Evolutionary conservation across 2,888 invertebrate genomes (phyloP).

Genomic region (Morpho deidamia): DNA sequence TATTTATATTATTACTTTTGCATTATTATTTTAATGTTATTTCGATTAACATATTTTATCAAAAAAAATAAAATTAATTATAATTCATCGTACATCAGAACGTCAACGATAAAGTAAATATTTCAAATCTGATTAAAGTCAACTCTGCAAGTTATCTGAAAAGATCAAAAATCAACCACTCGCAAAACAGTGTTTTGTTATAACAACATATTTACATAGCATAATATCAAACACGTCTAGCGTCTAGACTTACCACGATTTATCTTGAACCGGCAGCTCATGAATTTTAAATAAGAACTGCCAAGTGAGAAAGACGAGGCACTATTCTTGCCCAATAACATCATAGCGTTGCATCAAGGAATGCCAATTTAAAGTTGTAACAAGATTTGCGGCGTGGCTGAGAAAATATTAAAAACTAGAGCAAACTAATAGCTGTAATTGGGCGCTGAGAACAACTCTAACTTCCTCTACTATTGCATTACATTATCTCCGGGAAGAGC

Average conservation of each 20-base stretch:
- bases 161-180: too few relatives aligned
- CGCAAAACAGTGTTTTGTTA: not conserved
- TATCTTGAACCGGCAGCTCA: slow-evolving; percentile 34
- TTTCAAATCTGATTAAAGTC: too few relatives aligned
- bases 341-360: slow-evolving; percentile 73
- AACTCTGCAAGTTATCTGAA: too few relatives aligned
- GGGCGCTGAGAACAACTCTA: slow-evolving; percentile 64
- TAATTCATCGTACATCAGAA: too few relatives aligned
- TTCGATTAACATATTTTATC: too few relatives aligned
- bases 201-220: slow-evolving; percentile 14
- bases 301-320: slow-evolving; percentile 16
- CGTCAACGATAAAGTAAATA: too few relatives aligned
- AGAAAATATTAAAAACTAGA: slow-evolving; percentile 73
- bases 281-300: slow-evolving; percentile 73
- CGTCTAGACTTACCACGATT: slow-evolving; percentile 8
- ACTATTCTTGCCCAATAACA: slow-evolving; percentile 51
- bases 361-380: slow-evolving; percentile 78
- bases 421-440: slow-evolving; percentile 50
- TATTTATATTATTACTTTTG: too few relatives aligned
- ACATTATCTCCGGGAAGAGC: slow-evolving; percentile 47
- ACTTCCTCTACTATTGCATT: slow-evolving; percentile 67
- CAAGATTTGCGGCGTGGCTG: slow-evolving; percentile 73
- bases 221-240: slow-evolving; percentile 9
- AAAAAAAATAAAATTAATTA: too few relatives aligned
- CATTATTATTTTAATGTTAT: too few relatives aligned